Percentiles rank a stretch among this genome's conserved stretches.
phyloP scores from a whole-genome alignment of 92 coral and sea anemone genomes.

The Porites evermanni region DNA sequence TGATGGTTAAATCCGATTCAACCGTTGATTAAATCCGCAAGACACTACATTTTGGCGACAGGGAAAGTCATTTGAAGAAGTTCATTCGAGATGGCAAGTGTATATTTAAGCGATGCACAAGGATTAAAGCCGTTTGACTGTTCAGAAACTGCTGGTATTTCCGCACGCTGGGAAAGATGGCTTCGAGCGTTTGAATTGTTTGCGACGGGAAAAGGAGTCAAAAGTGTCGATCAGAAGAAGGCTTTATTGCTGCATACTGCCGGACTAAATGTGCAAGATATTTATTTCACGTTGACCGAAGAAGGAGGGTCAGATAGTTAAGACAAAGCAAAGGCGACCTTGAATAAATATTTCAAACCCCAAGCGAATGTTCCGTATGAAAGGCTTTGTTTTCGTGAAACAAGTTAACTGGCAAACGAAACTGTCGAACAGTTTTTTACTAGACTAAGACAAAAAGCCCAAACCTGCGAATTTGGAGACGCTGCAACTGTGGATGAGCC shows the following conservation, averaged over 20 bases:
- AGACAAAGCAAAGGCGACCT: constrained; percentile 35
- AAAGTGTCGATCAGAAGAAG: constrained; percentile 54
- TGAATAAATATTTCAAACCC: constrained; percentile 34
- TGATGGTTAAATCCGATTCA: too few relatives aligned
- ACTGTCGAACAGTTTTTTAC: constrained; percentile 55
- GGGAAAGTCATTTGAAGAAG: too few relatives aligned
- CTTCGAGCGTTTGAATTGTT: constrained; percentile 59
- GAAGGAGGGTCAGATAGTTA: constrained; percentile 35
- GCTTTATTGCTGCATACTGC: constrained; percentile 67
- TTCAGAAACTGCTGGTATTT: constrained; percentile 53
- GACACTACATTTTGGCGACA: too few relatives aligned
- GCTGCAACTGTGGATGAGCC: constrained; percentile 45
- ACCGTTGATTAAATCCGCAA: too few relatives aligned
- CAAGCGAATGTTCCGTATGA: constrained; percentile 34
- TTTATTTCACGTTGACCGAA: constrained; percentile 46
- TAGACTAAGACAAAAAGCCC: constrained; percentile 60
- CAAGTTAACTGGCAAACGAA: constrained; percentile 24
- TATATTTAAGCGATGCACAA: too few relatives aligned
- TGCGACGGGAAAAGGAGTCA: constrained; percentile 59
- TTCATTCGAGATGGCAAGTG: too few relatives aligned
- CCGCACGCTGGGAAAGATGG: constrained; percentile 61
- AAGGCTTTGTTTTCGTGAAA: background rate
- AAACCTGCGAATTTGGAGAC: constrained; percentile 57
- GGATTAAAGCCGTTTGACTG: constrained; percentile 29
- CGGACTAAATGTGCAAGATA: constrained; percentile 65